phyloP scores from a whole-genome alignment of 2,888 invertebrate genomes.

The Eledone cirrhosa region DNA sequence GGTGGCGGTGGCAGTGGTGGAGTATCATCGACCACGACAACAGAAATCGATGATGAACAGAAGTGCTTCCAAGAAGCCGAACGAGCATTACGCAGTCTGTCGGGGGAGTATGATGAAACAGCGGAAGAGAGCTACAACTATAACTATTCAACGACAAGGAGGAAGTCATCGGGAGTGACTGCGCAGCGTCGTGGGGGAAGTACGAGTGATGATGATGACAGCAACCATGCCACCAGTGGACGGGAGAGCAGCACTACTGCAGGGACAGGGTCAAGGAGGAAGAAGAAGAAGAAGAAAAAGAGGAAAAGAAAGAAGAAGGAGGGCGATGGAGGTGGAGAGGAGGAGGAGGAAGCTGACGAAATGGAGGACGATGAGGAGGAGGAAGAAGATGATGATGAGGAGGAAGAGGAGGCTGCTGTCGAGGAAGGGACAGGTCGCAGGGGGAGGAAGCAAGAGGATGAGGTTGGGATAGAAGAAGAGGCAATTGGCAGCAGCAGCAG shows the following conservation, averaged over 20 bases:
- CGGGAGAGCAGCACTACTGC: background rate
- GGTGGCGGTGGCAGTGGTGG: background rate
- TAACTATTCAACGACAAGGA: conserved; percentile 27
- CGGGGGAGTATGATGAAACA: conserved; percentile 79
- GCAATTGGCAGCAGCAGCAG: conserved; percentile 35
- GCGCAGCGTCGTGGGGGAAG: background rate
- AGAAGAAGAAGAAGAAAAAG: background rate
- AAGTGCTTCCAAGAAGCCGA: conserved; percentile 87
- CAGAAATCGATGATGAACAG: conserved; percentile 75
- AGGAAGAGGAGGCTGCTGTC: conserved; percentile 28
- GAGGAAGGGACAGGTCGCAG: conserved; percentile 24
- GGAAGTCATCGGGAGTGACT: conserved; percentile 16
- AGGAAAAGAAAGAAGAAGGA: conserved; percentile 15
- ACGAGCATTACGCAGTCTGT: conserved; percentile 85
- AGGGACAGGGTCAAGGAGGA: background rate
- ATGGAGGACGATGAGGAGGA: conserved; percentile 29
- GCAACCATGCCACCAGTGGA: background rate
- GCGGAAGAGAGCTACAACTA: conserved; percentile 32
- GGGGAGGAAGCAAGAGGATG: background rate
- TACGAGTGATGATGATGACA: background rate
- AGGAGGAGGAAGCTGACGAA: background rate
- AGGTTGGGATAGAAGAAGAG: background rate
- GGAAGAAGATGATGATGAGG: conserved; percentile 34
- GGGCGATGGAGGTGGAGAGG: background rate
- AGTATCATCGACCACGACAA: background rate